These are phyloP conservation scores for Drosophila nigritarsus DNA, from an alignment of 2,888 invertebrate species.

Conservation along the genomic window DNA sequence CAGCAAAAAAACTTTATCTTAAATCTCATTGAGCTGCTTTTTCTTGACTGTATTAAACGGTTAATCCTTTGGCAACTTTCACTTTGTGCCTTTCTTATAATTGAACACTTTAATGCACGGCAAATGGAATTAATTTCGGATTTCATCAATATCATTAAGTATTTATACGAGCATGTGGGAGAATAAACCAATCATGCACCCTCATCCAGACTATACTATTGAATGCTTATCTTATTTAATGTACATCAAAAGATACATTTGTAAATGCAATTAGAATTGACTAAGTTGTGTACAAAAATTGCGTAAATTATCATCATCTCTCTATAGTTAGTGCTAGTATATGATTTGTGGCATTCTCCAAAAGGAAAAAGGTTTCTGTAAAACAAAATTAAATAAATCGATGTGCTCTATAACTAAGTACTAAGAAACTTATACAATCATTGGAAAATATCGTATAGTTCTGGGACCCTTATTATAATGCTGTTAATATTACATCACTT, in stretches of 20 bases:
- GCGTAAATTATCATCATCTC: neutral
- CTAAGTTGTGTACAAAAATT: neutral
- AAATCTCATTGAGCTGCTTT: slow-evolving; percentile 37
- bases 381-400: neutral
- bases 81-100: slow-evolving; percentile 43
- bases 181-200: neutral
- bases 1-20: slow-evolving; percentile 44
- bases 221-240: neutral
- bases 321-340: neutral
- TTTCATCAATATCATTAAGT: slow-evolving; percentile 51
- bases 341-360: neutral
- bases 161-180: slow-evolving; percentile 25
- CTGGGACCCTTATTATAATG: neutral
- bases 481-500: neutral
- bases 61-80: slow-evolving; percentile 64
- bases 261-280: slow-evolving; percentile 4
- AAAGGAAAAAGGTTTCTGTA: neutral
- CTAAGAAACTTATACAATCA: neutral
- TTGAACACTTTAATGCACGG: slow-evolving; percentile 62
- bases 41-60: slow-evolving; percentile 51
- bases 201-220: neutral
- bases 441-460: neutral
- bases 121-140: slow-evolving; percentile 44
- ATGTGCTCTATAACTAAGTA: neutral
- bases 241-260: slow-evolving; percentile 6